Base-by-base conservation (phyloP, 2,797 vertebrate genomes). In the Tenualosa ilisha region DNA sequence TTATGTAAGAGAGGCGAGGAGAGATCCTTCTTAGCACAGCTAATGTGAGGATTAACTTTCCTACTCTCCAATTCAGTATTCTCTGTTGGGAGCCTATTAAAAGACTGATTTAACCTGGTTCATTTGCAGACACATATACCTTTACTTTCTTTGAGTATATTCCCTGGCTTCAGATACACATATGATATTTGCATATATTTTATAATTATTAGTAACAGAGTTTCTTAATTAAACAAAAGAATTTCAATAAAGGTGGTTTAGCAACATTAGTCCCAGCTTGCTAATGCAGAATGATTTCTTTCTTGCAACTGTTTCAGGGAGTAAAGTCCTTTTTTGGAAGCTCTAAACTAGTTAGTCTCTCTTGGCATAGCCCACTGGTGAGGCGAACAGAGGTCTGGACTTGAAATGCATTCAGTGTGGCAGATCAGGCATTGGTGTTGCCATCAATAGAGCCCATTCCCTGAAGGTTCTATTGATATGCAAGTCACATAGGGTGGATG, bases 31-130 rank as follows among this genome's bases (percentile, higher is more conserved):
- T 85, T 83, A 86, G 82, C 31, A 22, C 22, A 79, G 82, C 81
- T 82, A 59, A 84, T 65, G 84, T 9, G 59, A 31, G 85, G 86
- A 83, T 85, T 85, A 87, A 53, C 82, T 53, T 26, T 83, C 65
- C 72, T 6, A 8, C 40, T 22, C 40, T 20, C 37, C 37, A 79
- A 43, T 43, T 43, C 72, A 46, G 37, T 46, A 79, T 22, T 79
- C 40, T 37, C 72, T 79, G 15, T 9, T 43, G 37, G 72, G 72
- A 17, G 17, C 37, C 72, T 79, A 20, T 43, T 46, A 79, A 79
- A 79, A 43, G 72, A 17, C 72, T 6, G 72, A 43, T 46, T 79
- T 79, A 46, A 79, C 72, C 72, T 43, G 37, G 15, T 79, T 79
- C 26, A 79, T 79, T 79, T 43, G 40, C 72, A 9, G 50, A 51